Conservation (phyloP, 2,888 invertebrate species). For the Ennomos fuscantarius region DNA sequence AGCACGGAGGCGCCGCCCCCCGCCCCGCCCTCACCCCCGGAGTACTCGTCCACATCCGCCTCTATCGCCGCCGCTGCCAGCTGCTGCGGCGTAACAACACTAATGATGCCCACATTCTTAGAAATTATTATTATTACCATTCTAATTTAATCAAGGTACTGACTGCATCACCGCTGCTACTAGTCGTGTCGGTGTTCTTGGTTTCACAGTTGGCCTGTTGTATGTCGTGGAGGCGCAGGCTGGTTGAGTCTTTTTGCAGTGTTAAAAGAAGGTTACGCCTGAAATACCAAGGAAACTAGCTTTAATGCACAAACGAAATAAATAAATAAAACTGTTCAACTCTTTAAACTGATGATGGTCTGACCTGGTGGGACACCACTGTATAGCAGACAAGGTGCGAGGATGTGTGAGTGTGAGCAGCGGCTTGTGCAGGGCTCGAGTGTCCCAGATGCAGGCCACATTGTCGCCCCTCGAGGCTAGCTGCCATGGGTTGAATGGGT, state of each 20-base stretch:
- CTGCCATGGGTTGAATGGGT: slow-evolving; percentile 91
- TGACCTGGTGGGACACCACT: slow-evolving; percentile 93
- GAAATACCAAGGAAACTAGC: slow-evolving; percentile 11
- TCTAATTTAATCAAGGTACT: slow-evolving; percentile 18
- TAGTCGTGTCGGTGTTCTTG: slow-evolving; percentile 39
- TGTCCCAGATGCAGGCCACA: slow-evolving; percentile 95
- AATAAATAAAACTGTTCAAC: too few species aligned
- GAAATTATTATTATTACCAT: neutral
- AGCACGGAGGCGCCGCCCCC: slow-evolving; percentile 48
- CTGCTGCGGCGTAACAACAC: slow-evolving; percentile 16
- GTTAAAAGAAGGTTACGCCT: slow-evolving; percentile 91
- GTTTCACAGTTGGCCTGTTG: slow-evolving; percentile 71
- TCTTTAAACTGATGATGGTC: neutral
- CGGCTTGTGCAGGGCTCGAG: slow-evolving; percentile 93
- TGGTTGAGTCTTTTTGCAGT: slow-evolving; percentile 91
- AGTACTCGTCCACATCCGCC: slow-evolving; percentile 57
- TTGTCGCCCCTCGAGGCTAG: slow-evolving; percentile 94
- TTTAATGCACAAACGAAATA: too few species aligned
- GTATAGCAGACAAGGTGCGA: slow-evolving; percentile 89
- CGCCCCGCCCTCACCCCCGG: slow-evolving; percentile 58
- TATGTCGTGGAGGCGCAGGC: slow-evolving; percentile 94
- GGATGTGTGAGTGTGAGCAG: slow-evolving; percentile 88
- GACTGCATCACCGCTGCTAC: slow-evolving; percentile 45
- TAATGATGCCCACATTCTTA: neutral
- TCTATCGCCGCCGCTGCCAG: slow-evolving; percentile 54